Evolutionary conservation across 2,797 vertebrate species (phyloP).

Genomic region (Syndactyla subalaris): DNA sequence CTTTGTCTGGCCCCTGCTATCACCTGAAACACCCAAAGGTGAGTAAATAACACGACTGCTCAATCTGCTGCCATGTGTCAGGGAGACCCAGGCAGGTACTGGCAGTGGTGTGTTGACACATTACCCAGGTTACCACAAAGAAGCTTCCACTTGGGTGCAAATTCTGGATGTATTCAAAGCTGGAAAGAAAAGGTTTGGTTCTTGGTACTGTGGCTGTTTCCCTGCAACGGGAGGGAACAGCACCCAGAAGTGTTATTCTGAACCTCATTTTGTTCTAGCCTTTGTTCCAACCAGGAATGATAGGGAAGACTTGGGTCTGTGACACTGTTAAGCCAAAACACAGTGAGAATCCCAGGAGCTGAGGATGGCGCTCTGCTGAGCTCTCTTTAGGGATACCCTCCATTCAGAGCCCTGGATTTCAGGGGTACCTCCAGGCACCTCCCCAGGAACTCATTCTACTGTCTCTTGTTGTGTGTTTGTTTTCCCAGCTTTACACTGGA

Average conservation of each 20-base stretch:
- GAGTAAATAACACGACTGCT: constrained; percentile 87
- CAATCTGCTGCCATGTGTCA: constrained; percentile 80
- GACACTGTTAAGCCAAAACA: not conserved
- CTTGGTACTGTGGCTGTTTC: constrained; percentile 42
- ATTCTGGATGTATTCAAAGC: constrained; percentile 81
- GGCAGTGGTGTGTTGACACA: constrained; percentile 80
- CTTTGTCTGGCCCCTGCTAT: constrained; percentile 82
- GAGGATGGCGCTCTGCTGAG: not conserved
- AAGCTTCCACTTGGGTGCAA: constrained; percentile 73
- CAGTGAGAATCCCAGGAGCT: not conserved
- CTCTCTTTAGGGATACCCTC: not conserved
- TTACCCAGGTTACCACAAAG: constrained; percentile 83
- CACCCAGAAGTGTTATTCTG: not conserved
- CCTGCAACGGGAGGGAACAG: constrained; percentile 48
- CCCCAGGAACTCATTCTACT: not conserved
- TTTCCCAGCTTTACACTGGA: not conserved
- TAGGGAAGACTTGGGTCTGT: not conserved
- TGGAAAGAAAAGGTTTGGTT: constrained; percentile 9
- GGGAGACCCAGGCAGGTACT: constrained; percentile 78
- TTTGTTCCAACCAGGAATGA: not conserved
- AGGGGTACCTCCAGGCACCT: not conserved
- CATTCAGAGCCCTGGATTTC: not conserved
- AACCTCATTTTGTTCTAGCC: not conserved
- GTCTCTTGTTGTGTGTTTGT: not conserved
- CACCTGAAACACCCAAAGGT: constrained; percentile 84